Evolutionary conservation across 1,140 invertebrate species (phyloP).

Genomic region (Wiebesia pumilae): DNA sequence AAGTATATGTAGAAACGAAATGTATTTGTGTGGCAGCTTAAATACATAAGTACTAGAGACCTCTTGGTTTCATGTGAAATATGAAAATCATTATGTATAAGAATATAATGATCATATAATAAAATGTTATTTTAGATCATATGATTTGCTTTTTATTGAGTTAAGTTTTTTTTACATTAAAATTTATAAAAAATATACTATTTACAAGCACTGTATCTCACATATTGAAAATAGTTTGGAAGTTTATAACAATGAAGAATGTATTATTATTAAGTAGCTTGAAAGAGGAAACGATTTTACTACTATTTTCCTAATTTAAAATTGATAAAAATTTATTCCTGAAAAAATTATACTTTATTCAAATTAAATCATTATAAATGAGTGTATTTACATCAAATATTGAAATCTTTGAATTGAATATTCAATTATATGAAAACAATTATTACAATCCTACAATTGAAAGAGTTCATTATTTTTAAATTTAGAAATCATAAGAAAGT

Average conservation of each 20-base stretch:
- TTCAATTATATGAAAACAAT: too few species aligned
- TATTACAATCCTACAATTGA: too few species aligned
- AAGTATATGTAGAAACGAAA: neutral
- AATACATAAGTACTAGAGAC: constrained; percentile 29
- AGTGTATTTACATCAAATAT: too few species aligned
- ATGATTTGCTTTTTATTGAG: constrained; percentile 7
- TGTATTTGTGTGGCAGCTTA: too few species aligned
- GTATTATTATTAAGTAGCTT: neutral
- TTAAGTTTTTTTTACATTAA: neutral
- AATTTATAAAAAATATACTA: neutral
- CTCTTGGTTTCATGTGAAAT: constrained; percentile 47
- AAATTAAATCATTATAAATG: too few species aligned
- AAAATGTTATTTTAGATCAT: constrained; percentile 50
- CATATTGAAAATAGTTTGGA: neutral
- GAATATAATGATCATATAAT: constrained; percentile 52
- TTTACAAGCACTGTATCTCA: neutral
- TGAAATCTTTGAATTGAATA: too few species aligned
- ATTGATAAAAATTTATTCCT: neutral
- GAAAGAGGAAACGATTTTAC: neutral
- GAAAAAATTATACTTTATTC: too few species aligned
- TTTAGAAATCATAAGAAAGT: too few species aligned
- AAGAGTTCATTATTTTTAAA: too few species aligned
- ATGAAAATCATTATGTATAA: constrained; percentile 50
- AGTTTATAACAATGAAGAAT: neutral
- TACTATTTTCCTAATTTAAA: neutral